Evolutionary conservation across 2,797 vertebrate species (phyloP).

Genomic region (Alauda arvensis): DNA sequence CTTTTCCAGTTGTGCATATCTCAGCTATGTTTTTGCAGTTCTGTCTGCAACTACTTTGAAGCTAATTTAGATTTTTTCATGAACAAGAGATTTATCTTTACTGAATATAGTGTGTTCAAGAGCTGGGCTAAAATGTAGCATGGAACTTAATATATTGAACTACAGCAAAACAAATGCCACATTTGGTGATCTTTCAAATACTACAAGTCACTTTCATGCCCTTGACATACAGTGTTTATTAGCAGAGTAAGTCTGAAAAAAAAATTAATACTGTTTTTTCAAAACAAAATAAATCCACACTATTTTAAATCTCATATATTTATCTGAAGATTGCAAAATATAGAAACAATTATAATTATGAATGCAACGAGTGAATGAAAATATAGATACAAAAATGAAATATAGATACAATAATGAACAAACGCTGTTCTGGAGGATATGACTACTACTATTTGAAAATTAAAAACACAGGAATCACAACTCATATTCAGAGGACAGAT

Average conservation of each 20-base stretch:
- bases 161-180: conserved; percentile 9
- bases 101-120: background rate
- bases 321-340: background rate
- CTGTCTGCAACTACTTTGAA: background rate
- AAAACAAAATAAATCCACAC: background rate
- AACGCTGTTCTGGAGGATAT: background rate
- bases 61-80: background rate
- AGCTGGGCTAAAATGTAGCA: background rate
- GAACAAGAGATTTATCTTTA: background rate
- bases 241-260: background rate
- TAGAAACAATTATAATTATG: background rate
- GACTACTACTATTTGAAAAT: background rate
- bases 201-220: background rate
- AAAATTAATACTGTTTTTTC: background rate
- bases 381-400: background rate
- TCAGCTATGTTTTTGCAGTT: background rate
- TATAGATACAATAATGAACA: background rate
- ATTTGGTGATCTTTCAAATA: background rate
- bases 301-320: background rate
- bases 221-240: background rate
- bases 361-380: background rate
- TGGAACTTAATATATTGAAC: conserved; percentile 10
- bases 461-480: background rate
- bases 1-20: background rate
- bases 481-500: background rate